These are phyloP conservation scores for Lates calcarifer DNA, from an alignment of 2,113 vertebrate genomes.

Conservation along the genomic window DNA sequence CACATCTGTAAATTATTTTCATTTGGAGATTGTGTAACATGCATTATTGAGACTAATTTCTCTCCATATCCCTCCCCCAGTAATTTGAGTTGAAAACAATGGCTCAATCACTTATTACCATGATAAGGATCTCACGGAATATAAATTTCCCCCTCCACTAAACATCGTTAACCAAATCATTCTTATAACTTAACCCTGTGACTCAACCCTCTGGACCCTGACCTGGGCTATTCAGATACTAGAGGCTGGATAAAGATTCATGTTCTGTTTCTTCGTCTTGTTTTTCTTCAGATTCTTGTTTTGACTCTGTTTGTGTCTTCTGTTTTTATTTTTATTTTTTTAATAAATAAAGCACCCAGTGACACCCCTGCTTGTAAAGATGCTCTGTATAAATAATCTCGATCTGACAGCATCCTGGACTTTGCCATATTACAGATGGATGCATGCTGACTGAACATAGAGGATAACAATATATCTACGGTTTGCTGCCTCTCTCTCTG, in stretches of 20 bases:
- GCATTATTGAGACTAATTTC: background rate
- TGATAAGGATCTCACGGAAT: background rate
- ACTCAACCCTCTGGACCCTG: background rate
- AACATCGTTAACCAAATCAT: background rate
- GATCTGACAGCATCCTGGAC: slow-evolving; percentile 4
- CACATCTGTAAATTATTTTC: background rate
- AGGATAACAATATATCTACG: slow-evolving; percentile 17
- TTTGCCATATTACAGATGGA: slow-evolving; percentile 9
- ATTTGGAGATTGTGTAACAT: too few relatives aligned
- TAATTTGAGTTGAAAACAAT: background rate
- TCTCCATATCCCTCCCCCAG: background rate
- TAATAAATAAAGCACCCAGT: slow-evolving; percentile 4
- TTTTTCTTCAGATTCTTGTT: background rate
- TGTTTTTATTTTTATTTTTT: background rate
- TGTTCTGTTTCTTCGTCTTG: background rate
- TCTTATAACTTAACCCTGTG: background rate
- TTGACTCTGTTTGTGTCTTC: background rate
- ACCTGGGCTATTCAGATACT: too few relatives aligned
- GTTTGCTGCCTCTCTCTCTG: slow-evolving; percentile 47
- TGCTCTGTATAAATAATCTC: slow-evolving; percentile 21
- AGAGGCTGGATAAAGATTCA: background rate
- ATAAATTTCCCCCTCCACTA: background rate
- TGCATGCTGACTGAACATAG: slow-evolving; percentile 16
- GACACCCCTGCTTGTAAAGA: slow-evolving; percentile 4
- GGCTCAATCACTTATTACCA: background rate